A percentile compares a stretch with the other conserved stretches of the same genome.
These are phyloP conservation scores for Hemistola chrysoprasaria DNA, from an alignment of 2,888 invertebrate genomes.

Conservation along the genomic window DNA sequence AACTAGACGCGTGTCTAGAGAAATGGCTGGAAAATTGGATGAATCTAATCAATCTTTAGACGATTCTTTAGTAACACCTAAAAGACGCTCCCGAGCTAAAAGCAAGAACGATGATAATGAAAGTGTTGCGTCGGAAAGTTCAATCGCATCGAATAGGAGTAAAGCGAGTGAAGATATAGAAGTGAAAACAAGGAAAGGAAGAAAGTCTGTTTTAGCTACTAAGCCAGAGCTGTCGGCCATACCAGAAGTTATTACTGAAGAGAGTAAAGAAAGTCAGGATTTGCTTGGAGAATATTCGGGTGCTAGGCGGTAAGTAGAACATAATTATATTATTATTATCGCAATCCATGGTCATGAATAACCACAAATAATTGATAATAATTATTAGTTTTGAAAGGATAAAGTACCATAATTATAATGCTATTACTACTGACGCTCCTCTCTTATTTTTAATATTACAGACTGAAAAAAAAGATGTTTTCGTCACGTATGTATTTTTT, in stretches of 20 bases:
- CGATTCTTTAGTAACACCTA: constrained; percentile 53
- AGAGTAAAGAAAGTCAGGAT: constrained; percentile 34
- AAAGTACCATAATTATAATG: no score
- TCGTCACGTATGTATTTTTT: no score
- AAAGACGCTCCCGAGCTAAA: constrained; percentile 39
- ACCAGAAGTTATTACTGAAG: constrained; percentile 63
- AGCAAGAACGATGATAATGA: constrained; percentile 59
- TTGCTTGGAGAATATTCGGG: constrained; percentile 53
- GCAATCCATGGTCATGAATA: no score
- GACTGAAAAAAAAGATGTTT: no score
- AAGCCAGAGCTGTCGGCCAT: constrained; percentile 72
- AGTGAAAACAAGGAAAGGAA: constrained; percentile 48
- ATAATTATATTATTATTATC: no score
- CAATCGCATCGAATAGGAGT: constrained; percentile 54
- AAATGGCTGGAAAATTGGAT: constrained; percentile 52
- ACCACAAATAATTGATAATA: no score
- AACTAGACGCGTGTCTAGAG: constrained; percentile 64
- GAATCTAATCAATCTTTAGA: constrained; percentile 46
- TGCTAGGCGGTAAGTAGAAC: constrained; percentile 62
- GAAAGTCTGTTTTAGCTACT: constrained; percentile 52
- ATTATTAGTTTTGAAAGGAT: no score
- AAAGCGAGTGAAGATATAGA: constrained; percentile 35
- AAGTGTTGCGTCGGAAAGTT: constrained; percentile 59
- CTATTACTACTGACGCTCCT: no score
- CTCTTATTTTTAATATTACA: no score